Evolutionary conservation across 2,888 invertebrate species (phyloP).

Genomic region (Eupithecia centaureata): DNA sequence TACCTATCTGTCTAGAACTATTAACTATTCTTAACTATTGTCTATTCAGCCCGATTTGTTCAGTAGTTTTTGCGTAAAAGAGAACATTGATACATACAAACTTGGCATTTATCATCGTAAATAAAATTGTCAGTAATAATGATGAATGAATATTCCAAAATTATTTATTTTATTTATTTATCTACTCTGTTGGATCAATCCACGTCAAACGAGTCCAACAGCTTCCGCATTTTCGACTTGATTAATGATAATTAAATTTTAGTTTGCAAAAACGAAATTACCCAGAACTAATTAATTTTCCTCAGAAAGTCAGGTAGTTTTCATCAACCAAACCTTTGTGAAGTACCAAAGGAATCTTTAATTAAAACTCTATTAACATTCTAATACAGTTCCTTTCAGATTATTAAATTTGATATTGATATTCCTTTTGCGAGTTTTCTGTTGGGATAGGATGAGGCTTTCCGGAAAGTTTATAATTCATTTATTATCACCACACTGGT

Average conservation of each 20-base stretch:
- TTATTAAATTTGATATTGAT: constrained; percentile 43
- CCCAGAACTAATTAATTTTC: background rate
- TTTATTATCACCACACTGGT: constrained; percentile 2
- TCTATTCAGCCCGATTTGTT: no score
- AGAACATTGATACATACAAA: no score
- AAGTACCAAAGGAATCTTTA: constrained; percentile 17
- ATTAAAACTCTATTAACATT: constrained; percentile 41
- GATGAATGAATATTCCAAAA: no score
- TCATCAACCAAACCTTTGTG: constrained; percentile 18
- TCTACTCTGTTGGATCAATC: background rate
- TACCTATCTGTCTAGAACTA: no score
- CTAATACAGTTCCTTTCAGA: constrained; percentile 36
- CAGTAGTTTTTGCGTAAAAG: no score
- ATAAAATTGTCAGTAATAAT: no score
- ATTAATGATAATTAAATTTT: constrained; percentile 3
- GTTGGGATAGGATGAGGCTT: constrained; percentile 1
- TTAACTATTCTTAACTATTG: no score
- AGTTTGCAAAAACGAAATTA: constrained; percentile 6
- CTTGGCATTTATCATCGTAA: no score
- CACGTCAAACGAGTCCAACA: background rate
- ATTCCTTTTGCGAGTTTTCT: constrained; percentile 27
- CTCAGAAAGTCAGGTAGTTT: constrained; percentile 9
- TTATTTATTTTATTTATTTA: no score
- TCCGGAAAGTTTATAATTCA: constrained; percentile 10
- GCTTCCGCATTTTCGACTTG: background rate